phyloP scores from a whole-genome alignment of 1,140 invertebrate species.

The Lethocerus indicus region DNA sequence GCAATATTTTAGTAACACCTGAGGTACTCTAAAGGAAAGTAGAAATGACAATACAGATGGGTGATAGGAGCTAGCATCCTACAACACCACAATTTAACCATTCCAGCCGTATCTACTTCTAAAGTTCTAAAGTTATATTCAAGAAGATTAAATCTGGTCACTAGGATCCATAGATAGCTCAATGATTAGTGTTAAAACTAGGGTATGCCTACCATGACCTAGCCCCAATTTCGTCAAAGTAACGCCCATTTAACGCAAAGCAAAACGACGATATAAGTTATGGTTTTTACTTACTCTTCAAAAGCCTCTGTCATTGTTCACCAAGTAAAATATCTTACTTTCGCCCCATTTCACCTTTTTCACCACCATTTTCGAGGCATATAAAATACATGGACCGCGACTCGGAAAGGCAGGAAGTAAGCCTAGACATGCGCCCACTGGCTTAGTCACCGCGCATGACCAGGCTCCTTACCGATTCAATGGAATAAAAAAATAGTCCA shows the following conservation, averaged over 20 bases:
- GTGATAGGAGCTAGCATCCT: too few species aligned
- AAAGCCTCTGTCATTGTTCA: constrained; percentile 31
- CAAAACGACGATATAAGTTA: not conserved
- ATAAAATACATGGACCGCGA: constrained; percentile 26
- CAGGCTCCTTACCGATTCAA: constrained; percentile 12
- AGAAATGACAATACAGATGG: too few species aligned
- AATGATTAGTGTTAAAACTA: not conserved
- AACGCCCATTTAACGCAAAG: constrained; percentile 9
- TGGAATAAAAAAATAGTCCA: constrained; percentile 14
- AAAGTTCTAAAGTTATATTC: not conserved
- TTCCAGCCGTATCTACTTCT: too few species aligned
- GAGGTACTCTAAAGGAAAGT: too few species aligned
- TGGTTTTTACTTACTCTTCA: constrained; percentile 28
- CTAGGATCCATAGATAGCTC: not conserved
- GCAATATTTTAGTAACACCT: too few species aligned
- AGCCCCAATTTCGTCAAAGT: constrained; percentile 9
- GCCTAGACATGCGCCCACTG: constrained; percentile 14
- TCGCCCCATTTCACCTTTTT: constrained; percentile 26
- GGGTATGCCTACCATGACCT: constrained; percentile 9
- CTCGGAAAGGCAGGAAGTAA: constrained; percentile 18
- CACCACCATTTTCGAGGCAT: constrained; percentile 31
- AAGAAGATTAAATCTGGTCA: not conserved
- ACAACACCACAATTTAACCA: too few species aligned
- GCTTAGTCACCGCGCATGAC: constrained; percentile 13
- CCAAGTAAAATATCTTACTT: constrained; percentile 26